Percentiles rank a stretch among this genome's conserved stretches.
These are phyloP conservation scores for Chelonus insularis DNA, from an alignment of 1,140 invertebrate species.

Conservation along the genomic window DNA sequence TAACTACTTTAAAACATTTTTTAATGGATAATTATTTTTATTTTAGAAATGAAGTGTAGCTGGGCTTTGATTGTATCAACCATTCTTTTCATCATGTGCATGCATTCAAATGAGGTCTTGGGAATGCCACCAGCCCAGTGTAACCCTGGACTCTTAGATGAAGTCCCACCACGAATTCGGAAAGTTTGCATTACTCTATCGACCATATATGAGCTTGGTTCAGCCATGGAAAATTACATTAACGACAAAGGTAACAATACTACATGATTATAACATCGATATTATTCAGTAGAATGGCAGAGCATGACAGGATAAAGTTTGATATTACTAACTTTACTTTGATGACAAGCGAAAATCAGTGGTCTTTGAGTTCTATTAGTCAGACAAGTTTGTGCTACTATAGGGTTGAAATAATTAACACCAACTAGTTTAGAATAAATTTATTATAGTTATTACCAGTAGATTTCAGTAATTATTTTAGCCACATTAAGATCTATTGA, in stretches of 20 bases:
- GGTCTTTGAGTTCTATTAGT: too few relatives aligned
- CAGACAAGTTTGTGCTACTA: too few relatives aligned
- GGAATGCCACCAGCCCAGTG: conserved; percentile 60
- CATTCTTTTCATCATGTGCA: conserved; percentile 35
- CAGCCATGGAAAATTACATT: conserved; percentile 61
- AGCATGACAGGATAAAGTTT: too few relatives aligned
- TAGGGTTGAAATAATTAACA: too few relatives aligned
- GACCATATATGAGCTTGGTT: conserved; percentile 59
- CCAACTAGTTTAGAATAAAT: too few relatives aligned
- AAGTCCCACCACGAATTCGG: conserved; percentile 61
- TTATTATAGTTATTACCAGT: too few relatives aligned
- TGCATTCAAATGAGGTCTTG: conserved; percentile 38
- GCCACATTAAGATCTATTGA: too few relatives aligned
- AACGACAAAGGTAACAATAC: conserved; percentile 56
- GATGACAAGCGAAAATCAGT: too few relatives aligned
- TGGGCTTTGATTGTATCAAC: conserved; percentile 40
- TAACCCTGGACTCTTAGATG: conserved; percentile 59
- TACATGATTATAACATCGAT: background rate
- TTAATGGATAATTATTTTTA: conserved; percentile 2
- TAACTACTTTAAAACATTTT: background rate
- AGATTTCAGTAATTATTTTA: too few relatives aligned
- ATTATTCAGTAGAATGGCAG: too few relatives aligned
- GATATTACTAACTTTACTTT: too few relatives aligned
- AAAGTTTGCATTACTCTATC: conserved; percentile 62
- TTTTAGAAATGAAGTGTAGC: conserved; percentile 46